Evolutionary conservation across 1,140 invertebrate genomes (phyloP).

Genomic region (Drosophila punjabiensis): DNA sequence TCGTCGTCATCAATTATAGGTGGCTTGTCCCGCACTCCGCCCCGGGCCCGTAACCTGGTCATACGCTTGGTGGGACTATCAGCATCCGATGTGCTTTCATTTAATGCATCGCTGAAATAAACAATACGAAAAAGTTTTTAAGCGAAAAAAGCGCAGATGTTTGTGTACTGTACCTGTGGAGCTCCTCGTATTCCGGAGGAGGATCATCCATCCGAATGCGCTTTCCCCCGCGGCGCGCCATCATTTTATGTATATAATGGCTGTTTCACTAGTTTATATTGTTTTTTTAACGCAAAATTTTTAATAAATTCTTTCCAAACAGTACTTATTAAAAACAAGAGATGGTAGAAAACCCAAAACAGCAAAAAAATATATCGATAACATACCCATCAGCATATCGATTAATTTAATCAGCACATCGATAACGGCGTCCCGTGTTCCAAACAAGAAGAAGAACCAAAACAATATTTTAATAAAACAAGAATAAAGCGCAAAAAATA

Average conservation of each 20-base stretch:
- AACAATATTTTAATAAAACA: conserved; percentile 18
- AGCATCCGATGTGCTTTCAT: conserved; percentile 85
- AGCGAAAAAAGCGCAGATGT: too few relatives aligned
- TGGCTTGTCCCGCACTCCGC: conserved; percentile 84
- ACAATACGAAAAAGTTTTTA: background rate
- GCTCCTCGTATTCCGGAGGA: conserved; percentile 89
- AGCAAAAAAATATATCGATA: conserved; percentile 18
- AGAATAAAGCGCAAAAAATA: conserved; percentile 86
- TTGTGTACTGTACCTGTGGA: conserved; percentile 49
- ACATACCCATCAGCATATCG: conserved; percentile 8
- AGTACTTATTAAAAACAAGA: conserved; percentile 17
- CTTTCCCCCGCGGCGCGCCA: conserved; percentile 94
- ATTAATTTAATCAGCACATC: conserved; percentile 19
- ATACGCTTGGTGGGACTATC: conserved; percentile 86
- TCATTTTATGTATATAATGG: conserved; percentile 77
- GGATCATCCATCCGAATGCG: conserved; percentile 96
- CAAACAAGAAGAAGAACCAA: conserved; percentile 26
- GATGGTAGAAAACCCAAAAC: conserved; percentile 15
- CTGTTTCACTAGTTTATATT: background rate
- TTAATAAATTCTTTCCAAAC: conserved; percentile 2
- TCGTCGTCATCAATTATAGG: conserved; percentile 85
- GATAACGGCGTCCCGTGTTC: conserved; percentile 24
- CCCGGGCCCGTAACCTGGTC: conserved; percentile 86
- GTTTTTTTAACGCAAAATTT: conserved; percentile 6
- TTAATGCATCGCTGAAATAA: conserved; percentile 66